Conservation (phyloP, 2,797 vertebrate species). For the Telmatherina bonti region DNA sequence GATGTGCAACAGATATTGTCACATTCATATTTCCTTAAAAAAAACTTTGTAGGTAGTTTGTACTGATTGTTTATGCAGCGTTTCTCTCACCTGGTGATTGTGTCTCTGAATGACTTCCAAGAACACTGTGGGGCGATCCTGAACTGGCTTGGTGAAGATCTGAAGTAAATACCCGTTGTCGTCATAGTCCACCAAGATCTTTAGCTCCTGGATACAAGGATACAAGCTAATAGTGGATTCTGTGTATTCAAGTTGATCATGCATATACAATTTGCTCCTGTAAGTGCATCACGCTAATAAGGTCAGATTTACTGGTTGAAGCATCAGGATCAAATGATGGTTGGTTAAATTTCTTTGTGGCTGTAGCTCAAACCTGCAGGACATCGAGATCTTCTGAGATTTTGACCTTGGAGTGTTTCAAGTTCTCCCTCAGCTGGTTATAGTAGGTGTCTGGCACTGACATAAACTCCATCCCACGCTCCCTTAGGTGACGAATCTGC, state of each 20-base stretch:
- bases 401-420: slow-evolving; percentile 90
- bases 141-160: slow-evolving; percentile 97
- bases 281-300: not conserved
- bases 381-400: slow-evolving; percentile 88
- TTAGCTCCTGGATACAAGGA: slow-evolving; percentile 85
- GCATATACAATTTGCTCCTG: not conserved
- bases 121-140: slow-evolving; percentile 96
- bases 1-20: not conserved
- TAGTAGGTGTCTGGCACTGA: slow-evolving; percentile 91
- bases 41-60: not conserved
- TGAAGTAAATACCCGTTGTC: slow-evolving; percentile 97
- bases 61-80: not conserved
- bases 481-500: slow-evolving; percentile 91
- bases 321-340: not conserved
- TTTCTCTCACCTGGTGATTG: slow-evolving; percentile 90
- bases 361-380: slow-evolving; percentile 83
- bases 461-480: slow-evolving; percentile 94
- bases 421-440: slow-evolving; percentile 86
- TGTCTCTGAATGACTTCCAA: slow-evolving; percentile 96
- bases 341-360: not conserved
- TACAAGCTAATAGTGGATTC: not conserved
- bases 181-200: slow-evolving; percentile 95
- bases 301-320: not conserved
- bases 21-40: not conserved
- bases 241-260: not conserved